These are phyloP conservation scores for Griposia aprilina DNA, from an alignment of 2,888 invertebrate genomes.

Conservation along the genomic window DNA sequence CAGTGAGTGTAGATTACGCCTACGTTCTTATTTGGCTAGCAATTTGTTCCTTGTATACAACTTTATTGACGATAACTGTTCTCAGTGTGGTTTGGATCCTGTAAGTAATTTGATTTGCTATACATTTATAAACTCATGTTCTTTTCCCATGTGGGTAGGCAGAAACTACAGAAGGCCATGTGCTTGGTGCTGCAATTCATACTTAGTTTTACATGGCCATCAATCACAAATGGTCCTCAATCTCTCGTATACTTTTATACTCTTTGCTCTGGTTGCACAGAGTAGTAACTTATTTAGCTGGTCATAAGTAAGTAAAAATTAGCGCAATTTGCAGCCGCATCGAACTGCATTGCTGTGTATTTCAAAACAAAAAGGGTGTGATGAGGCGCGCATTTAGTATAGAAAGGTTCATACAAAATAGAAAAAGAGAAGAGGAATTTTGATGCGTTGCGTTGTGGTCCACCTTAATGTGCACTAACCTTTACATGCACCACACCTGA, in stretches of 20 bases:
- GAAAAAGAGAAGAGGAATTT: neutral
- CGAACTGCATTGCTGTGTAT: too few relatives aligned
- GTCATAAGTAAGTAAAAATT: neutral
- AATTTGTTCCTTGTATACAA: conserved; percentile 78
- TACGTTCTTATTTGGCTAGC: conserved; percentile 79
- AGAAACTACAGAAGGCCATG: neutral
- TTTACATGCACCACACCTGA: too few relatives aligned
- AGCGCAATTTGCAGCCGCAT: neutral
- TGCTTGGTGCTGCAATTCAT: neutral
- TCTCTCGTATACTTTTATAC: too few relatives aligned
- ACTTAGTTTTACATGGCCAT: neutral
- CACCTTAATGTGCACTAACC: neutral
- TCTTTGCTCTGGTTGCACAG: too few relatives aligned
- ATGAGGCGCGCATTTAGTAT: too few relatives aligned
- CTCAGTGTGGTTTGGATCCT: conserved; percentile 78
- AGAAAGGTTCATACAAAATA: neutral
- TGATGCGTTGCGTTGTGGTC: neutral
- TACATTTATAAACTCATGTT: neutral
- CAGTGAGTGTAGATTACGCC: conserved; percentile 74
- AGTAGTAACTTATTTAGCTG: neutral
- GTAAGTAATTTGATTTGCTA: conserved; percentile 71
- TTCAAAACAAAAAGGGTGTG: neutral
- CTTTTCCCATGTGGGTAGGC: neutral
- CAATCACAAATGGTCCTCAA: neutral
- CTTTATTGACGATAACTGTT: conserved; percentile 77